Evolutionary conservation across 2,797 vertebrate species (phyloP).

Genomic region (Brachyalestes nurse): DNA sequence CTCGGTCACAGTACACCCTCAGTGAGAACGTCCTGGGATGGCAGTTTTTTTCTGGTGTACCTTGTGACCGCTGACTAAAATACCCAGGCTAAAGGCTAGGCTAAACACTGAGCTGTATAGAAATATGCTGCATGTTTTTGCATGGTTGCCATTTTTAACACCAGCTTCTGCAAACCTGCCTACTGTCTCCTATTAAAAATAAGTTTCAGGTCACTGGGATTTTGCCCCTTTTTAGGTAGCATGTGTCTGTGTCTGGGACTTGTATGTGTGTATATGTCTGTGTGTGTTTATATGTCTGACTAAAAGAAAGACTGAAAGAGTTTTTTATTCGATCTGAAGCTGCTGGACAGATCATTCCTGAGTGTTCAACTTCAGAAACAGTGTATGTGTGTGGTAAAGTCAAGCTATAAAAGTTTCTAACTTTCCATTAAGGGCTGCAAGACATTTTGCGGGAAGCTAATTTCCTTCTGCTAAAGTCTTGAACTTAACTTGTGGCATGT

Average conservation of each 20-base stretch:
- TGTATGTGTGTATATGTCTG: neutral
- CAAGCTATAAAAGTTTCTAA: neutral
- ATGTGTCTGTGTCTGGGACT: neutral
- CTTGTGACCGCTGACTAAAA: too few relatives aligned
- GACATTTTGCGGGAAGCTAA: slow-evolving; percentile 23
- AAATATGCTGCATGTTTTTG: too few relatives aligned
- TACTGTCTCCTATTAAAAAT: too few relatives aligned
- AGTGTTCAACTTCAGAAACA: neutral
- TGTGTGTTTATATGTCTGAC: neutral
- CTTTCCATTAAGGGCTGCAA: neutral
- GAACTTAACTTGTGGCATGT: neutral
- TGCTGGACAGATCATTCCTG: slow-evolving; percentile 38
- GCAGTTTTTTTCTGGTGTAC: too few relatives aligned
- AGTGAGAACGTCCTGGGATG: too few relatives aligned
- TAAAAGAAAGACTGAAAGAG: neutral
- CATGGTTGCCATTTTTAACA: too few relatives aligned
- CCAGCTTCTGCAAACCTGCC: too few relatives aligned
- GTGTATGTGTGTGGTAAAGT: slow-evolving; percentile 2
- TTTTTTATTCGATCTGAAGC: neutral
- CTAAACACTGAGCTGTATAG: too few relatives aligned
- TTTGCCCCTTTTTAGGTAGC: too few relatives aligned
- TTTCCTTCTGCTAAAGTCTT: slow-evolving; percentile 36
- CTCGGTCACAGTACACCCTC: too few relatives aligned
- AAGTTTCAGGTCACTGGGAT: too few relatives aligned
- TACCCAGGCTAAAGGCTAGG: too few relatives aligned